Conservation (phyloP, 2,888 invertebrate genomes). For the Celastrina argiolus region DNA sequence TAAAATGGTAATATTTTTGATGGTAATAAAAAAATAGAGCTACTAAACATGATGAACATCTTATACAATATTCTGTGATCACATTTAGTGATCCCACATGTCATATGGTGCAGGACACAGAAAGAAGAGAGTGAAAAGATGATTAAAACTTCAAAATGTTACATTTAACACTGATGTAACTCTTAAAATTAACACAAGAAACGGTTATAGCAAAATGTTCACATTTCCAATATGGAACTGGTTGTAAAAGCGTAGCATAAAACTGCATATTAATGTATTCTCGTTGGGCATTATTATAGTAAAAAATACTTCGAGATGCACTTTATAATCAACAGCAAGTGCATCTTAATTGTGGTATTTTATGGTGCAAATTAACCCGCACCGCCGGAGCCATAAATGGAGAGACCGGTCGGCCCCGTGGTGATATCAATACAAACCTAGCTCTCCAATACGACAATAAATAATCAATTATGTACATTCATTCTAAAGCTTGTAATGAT, state of each 20-base stretch:
- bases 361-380: conserved; percentile 18
- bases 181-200: neutral
- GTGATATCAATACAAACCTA: conserved; percentile 1
- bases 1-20: too few relatives aligned
- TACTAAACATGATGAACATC: too few relatives aligned
- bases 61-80: too few relatives aligned
- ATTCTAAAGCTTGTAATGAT: conserved; percentile 13
- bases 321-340: neutral
- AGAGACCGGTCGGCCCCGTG: neutral
- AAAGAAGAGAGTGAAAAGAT: neutral
- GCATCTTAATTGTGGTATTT: conserved; percentile 19
- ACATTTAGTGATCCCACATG: too few relatives aligned
- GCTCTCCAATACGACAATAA: conserved; percentile 13
- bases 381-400: neutral
- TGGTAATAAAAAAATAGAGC: too few relatives aligned
- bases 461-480: conserved; percentile 20
- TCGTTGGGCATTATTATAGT: neutral
- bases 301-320: conserved; percentile 12
- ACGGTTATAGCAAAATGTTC: neutral
- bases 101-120: too few relatives aligned
- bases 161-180: neutral
- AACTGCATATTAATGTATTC: conserved; percentile 13
- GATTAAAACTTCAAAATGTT: neutral
- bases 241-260: conserved; percentile 28
- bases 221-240: neutral